Evolutionary conservation across 1,140 invertebrate species (phyloP), one percentile per base, ranked within the genome.

Genomic region (Drosophila persimilis): DNA sequence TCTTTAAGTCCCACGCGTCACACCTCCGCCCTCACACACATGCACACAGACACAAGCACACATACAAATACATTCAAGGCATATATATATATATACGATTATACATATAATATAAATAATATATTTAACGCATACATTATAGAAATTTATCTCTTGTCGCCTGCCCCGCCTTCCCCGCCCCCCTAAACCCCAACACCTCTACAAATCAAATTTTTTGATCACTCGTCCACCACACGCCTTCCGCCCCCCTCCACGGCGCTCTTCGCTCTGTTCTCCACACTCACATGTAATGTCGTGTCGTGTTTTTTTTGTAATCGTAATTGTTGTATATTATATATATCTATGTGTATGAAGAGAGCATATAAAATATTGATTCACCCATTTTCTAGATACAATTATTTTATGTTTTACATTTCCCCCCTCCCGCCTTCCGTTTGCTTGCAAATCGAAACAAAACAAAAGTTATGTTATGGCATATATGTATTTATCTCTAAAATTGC

Each of bases 251-350:
- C 11, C 11, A 4, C 11, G 26, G 29, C 4, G 61, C 9, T 4
- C 6, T 2, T 47, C 26, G n/a, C 15, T 5, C 13, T 50, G 31
- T 59, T 56, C 47, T 54, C 15, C 50, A 43, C 59, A 73, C 29
- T 53, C 58, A 57, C 64, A 67, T 72, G 13, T 47, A 79, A 80
- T 84, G 73, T 85, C 63, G 69, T 73, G 60, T 77, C 70, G 79
- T 86, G 73, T 73, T 50, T 78, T 78, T 78, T 80, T 84, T 83
- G 71, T 80, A 85, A 84, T 86, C 73, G 73, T 85, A 85, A 85
- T 85, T 85, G 80, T 85, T 85, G 86, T 77, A 84, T 64, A 75
- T 72, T 65, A 59, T 48, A 48, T 13, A 59, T 59, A 78, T 72
- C 58, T 71, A 76, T 55, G 44, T 65, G 70, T 50, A 72, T 66